Evolutionary conservation across 2,888 invertebrate genomes (phyloP).

Genomic region (Nematopogon swammerdamellus): DNA sequence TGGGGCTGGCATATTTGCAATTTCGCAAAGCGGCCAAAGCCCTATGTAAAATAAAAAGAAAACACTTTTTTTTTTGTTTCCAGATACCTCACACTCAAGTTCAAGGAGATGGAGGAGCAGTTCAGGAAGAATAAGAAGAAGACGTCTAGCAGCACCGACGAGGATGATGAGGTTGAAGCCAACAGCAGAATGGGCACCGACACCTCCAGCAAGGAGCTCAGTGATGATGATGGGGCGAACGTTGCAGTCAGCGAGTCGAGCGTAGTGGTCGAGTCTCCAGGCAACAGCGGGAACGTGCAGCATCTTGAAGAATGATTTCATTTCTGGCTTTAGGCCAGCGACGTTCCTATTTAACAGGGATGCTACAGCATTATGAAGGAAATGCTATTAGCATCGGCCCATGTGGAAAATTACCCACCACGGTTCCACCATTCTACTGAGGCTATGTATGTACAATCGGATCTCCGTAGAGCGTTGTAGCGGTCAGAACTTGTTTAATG

Average conservation of each 20-base stretch:
- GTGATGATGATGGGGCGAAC: slow-evolving; percentile 11
- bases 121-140: slow-evolving; percentile 66
- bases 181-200: slow-evolving; percentile 16
- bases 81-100: slow-evolving; percentile 78
- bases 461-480: no score
- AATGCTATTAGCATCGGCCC: no score
- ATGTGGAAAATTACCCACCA: no score
- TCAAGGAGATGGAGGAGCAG: slow-evolving; percentile 84
- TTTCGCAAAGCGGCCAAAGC: no score
- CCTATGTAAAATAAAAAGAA: no score
- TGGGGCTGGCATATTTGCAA: no score
- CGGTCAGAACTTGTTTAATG: no score
- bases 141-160: slow-evolving; percentile 15
- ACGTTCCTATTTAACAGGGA: no score
- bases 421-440: no score
- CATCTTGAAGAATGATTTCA: slow-evolving; percentile 24
- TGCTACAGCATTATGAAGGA: no score
- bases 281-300: slow-evolving; percentile 40
- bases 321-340: neutral
- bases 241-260: slow-evolving; percentile 26
- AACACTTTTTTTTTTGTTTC: slow-evolving; percentile 13
- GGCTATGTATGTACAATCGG: no score
- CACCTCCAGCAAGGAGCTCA: slow-evolving; percentile 11
- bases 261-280: slow-evolving; percentile 34
- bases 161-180: slow-evolving; percentile 19